A percentile compares a stretch with the other conserved stretches of the same genome.
Conservation (phyloP, 2,113 vertebrate species). For the Halcyon malimbica region DNA sequence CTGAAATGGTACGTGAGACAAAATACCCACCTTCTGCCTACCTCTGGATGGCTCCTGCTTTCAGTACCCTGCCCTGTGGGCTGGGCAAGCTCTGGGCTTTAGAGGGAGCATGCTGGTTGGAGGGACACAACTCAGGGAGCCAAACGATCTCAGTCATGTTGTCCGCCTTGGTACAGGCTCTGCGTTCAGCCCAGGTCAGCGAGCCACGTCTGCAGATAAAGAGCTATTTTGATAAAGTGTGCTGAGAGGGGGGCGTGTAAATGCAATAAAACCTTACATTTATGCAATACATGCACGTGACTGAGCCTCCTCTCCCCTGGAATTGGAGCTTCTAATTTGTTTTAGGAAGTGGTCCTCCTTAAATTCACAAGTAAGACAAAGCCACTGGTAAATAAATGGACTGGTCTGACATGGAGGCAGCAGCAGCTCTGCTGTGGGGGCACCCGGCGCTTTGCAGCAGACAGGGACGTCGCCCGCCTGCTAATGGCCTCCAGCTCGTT, state of each 20-base stretch:
- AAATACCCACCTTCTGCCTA: background rate
- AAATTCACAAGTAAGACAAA: background rate
- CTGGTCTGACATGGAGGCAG: background rate
- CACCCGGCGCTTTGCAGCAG: background rate
- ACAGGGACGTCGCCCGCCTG: background rate
- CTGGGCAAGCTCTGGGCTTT: background rate
- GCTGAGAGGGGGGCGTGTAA: background rate
- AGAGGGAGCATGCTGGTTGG: background rate
- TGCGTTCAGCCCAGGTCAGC: fast-evolving
- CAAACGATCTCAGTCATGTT: background rate
- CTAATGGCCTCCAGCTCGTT: background rate
- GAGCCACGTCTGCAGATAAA: background rate
- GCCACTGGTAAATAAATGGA: background rate
- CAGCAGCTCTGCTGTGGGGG: background rate
- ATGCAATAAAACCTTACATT: background rate
- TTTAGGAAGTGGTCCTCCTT: background rate
- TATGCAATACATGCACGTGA: background rate
- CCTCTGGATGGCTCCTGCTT: background rate
- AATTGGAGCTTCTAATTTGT: background rate
- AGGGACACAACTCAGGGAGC: background rate
- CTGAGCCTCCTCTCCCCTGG: background rate
- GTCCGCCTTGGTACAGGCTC: fast-evolving
- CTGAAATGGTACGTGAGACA: fast-evolving
- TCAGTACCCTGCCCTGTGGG: background rate
- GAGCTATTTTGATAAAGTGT: conserved; percentile 33